phyloP scores from a whole-genome alignment of 2,888 invertebrate species.

The Tenodera sinensis region DNA sequence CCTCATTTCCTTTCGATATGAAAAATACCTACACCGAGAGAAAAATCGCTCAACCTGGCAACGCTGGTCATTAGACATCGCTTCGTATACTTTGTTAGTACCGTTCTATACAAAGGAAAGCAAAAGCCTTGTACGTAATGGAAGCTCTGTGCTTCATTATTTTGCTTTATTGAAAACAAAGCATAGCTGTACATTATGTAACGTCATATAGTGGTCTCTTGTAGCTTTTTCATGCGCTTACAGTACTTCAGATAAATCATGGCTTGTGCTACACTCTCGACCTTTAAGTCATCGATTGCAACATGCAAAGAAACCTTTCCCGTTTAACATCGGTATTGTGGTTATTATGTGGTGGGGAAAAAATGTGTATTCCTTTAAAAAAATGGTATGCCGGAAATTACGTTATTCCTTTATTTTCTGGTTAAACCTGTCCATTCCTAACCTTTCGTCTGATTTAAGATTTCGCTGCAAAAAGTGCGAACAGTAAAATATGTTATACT shows the following conservation, averaged over 20 bases:
- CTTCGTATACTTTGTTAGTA: neutral
- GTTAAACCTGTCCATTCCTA: too few relatives aligned
- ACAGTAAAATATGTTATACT: too few relatives aligned
- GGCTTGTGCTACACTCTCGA: neutral
- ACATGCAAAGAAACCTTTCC: neutral
- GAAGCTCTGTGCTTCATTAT: neutral
- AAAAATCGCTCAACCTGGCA: too few relatives aligned
- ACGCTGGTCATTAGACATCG: neutral
- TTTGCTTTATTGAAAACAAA: neutral
- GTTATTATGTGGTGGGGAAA: neutral
- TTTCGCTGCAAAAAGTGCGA: too few relatives aligned
- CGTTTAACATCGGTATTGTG: neutral
- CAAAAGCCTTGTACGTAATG: neutral
- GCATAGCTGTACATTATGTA: neutral
- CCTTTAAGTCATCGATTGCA: neutral
- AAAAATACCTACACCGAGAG: too few relatives aligned
- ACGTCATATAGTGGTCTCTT: neutral
- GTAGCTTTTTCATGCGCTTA: neutral
- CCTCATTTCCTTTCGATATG: too few relatives aligned
- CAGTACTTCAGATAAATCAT: neutral
- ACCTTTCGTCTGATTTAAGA: too few relatives aligned
- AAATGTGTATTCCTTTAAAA: neutral
- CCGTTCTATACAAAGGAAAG: neutral
- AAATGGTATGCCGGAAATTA: neutral
- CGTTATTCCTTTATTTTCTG: neutral